Evolutionary conservation across 2,797 vertebrate species (phyloP).

Genomic region (Hapalemur alaotrensis): DNA sequence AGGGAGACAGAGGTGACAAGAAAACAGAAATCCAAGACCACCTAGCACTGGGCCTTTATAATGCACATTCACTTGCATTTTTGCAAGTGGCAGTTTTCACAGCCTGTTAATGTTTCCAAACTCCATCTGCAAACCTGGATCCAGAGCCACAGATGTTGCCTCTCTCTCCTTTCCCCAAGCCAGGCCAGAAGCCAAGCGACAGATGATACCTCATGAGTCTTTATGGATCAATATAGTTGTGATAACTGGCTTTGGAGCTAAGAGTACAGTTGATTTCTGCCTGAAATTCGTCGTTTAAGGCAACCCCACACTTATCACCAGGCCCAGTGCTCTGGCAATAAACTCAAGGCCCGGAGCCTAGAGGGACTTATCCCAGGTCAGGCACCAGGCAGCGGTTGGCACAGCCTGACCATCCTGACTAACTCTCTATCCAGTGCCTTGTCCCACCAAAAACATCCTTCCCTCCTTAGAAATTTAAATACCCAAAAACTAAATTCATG

Average conservation of each 20-base stretch:
- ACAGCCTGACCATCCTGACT: neutral
- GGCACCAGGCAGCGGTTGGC: neutral
- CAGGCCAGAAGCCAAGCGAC: constrained; percentile 3
- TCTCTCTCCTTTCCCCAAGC: neutral
- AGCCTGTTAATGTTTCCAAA: neutral
- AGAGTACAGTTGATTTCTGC: neutral
- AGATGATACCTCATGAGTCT: neutral
- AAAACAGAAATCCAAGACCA: neutral
- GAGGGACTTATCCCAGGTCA: neutral
- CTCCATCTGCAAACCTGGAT: constrained; percentile 10
- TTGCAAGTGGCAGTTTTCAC: neutral
- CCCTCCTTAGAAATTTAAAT: constrained; percentile 18
- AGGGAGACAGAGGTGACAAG: neutral
- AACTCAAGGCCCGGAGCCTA: neutral
- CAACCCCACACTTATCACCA: neutral
- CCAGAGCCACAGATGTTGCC: neutral
- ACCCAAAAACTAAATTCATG: neutral
- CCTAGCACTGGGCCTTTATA: neutral
- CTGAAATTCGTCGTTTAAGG: neutral
- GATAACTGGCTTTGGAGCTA: neutral
- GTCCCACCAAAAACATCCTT: neutral
- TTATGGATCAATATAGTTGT: neutral
- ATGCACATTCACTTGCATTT: neutral
- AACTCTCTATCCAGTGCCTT: neutral
- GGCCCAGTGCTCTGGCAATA: neutral